A percentile compares a stretch with the other conserved stretches of the same genome.
phyloP scores from a whole-genome alignment of 2,113 vertebrate genomes.

The Thalassoma bifasciatum region DNA sequence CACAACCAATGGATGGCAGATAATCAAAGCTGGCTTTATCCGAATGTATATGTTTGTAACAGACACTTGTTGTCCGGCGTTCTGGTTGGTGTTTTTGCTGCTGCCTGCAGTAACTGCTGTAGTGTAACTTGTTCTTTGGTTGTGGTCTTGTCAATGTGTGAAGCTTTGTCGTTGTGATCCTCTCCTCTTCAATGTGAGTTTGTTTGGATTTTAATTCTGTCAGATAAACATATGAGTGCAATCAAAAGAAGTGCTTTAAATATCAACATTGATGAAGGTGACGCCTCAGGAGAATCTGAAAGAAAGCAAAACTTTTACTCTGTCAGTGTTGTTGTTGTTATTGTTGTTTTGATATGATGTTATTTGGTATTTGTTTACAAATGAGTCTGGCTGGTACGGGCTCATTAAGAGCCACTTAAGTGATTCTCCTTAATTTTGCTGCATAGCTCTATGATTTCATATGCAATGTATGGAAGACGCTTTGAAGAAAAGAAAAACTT shows the following conservation, averaged over 20 bases:
- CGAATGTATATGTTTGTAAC: not conserved
- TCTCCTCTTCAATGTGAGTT: not conserved
- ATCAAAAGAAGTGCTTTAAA: not conserved
- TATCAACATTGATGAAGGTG: not conserved
- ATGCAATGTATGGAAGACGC: not conserved
- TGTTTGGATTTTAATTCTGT: not conserved
- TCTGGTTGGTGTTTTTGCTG: not conserved
- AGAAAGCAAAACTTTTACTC: constrained; percentile 5
- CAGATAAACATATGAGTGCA: no score
- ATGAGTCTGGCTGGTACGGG: fast-evolving
- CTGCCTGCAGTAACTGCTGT: constrained; percentile 2
- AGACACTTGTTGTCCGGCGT: no score
- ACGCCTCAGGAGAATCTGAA: constrained; percentile 26
- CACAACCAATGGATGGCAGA: no score
- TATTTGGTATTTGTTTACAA: no score
- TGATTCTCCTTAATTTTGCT: not conserved
- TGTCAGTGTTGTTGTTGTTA: not conserved
- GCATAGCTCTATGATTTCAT: not conserved
- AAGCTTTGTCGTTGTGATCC: not conserved
- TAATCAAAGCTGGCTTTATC: no score
- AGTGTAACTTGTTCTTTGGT: not conserved
- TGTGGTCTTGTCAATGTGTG: not conserved
- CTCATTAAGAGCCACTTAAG: not conserved
- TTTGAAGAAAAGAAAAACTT: not conserved
- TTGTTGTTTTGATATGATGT: no score